Percentiles rank a stretch among this genome's conserved stretches.
Evolutionary conservation across 2,797 vertebrate genomes (phyloP).

Genomic region (Selene dorsalis): DNA sequence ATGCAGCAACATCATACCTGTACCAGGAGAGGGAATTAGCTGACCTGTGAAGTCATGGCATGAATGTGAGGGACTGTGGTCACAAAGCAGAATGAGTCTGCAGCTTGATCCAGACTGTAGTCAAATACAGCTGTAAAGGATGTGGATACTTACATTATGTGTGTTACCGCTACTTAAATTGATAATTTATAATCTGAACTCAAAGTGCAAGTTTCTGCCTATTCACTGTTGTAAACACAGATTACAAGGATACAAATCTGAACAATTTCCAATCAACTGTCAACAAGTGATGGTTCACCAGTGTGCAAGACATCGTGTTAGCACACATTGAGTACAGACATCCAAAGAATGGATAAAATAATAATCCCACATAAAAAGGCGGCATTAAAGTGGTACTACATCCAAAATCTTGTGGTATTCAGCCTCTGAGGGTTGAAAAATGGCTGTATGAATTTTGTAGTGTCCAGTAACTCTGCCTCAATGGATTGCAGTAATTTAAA

Average conservation of each 20-base stretch:
- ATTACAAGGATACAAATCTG: background rate
- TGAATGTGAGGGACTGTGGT: background rate
- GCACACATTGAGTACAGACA: background rate
- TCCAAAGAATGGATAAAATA: background rate
- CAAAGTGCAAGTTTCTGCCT: conserved; percentile 9
- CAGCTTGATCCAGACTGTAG: background rate
- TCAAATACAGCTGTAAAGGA: background rate
- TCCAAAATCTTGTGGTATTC: too few species aligned
- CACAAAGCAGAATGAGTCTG: background rate
- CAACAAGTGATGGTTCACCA: background rate
- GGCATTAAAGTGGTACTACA: background rate
- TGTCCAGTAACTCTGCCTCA: background rate
- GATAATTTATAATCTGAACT: conserved; percentile 22
- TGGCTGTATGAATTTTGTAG: background rate
- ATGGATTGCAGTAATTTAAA: background rate
- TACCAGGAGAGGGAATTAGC: background rate
- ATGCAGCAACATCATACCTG: background rate
- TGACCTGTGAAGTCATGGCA: background rate
- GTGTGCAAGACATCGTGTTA: background rate
- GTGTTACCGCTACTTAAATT: background rate
- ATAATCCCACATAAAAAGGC: background rate
- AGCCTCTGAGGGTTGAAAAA: background rate
- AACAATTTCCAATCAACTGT: too few species aligned
- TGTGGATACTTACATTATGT: background rate
- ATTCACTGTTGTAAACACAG: conserved; percentile 12